Percentiles rank a stretch among this genome's conserved stretches.
Conservation (phyloP, 1,140 invertebrate genomes). For the Riptortus pedestris region DNA sequence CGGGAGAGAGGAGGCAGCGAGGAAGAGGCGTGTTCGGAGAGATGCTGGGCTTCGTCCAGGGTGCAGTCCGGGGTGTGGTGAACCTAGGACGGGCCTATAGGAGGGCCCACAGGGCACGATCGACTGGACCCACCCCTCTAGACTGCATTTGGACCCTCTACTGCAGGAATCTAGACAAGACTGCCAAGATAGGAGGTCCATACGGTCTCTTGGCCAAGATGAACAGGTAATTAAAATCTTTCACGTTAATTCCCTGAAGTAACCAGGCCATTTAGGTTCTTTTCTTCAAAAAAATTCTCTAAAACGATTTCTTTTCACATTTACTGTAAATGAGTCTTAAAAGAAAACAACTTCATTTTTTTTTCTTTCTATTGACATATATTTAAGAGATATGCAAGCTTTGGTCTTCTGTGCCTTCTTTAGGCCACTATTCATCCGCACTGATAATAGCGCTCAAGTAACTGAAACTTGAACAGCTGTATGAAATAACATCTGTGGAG, state of each 20-base stretch:
- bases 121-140: constrained; percentile 34
- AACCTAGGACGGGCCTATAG: constrained; percentile 47
- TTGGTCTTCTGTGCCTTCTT: too few species aligned
- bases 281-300: too few species aligned
- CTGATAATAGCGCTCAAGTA: too few species aligned
- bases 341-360: too few species aligned
- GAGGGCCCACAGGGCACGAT: constrained; percentile 18
- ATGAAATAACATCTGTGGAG: too few species aligned
- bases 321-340: too few species aligned
- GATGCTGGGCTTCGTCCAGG: constrained; percentile 43
- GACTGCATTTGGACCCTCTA: constrained; percentile 52
- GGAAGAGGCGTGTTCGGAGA: constrained; percentile 37
- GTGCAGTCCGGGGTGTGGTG: constrained; percentile 44
- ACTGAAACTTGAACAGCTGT: too few species aligned
- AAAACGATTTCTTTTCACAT: too few species aligned
- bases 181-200: constrained; percentile 42
- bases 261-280: too few species aligned
- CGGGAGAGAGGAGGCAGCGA: constrained; percentile 14
- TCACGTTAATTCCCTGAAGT: neutral
- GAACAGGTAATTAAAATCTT: constrained; percentile 42
- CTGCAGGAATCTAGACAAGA: constrained; percentile 48
- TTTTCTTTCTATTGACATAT: too few species aligned
- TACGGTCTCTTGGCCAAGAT: constrained; percentile 50
- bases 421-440: too few species aligned
- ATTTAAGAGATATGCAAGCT: too few species aligned